Base-by-base conservation (phyloP, 2,113 vertebrate species). In the Ammodytes marinus region DNA sequence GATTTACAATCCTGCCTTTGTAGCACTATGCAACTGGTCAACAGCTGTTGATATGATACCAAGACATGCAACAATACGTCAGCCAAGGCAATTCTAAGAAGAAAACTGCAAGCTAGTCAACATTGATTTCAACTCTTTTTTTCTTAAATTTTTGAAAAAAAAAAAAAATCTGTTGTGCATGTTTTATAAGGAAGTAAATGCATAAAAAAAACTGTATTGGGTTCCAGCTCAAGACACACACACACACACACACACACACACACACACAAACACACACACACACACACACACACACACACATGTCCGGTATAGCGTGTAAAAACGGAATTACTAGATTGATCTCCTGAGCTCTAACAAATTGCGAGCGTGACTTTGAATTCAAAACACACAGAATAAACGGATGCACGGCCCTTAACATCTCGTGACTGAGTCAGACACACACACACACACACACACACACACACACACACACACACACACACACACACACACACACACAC, bases 321-420 rank as follows among this genome's bases (percentile, higher is more conserved):
- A 65, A 45, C 1, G 19, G 4, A n/a, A 40, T 46, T 12, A 10
- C 42, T 49, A 11, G 43, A 70, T 50, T 54, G 60, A 70, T 47
- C 64, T 6, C 50, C 61, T 27, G 15, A 69, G 54, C 63, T 65
- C 19, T 60, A 40, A 27, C 27, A 27, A 61, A 70, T 57, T 63
- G 37, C 55, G 42, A 80, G 76, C 57, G 74, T 50, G 57, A 53
- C 61, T 50, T 78, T 47, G 17, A 75, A 71, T 81, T 75, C 12
- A 79, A 73, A 85, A 83, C 66, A 70, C 60, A 78, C 19, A 80
- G 52, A 80, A 27, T 27, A 27, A 78, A 2, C 69, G 43, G 54
- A 27, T 71, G 27, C 14, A 57, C 3, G 50, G 70, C 65, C 6
- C 57, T 68, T 27, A 54, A 40, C 81, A 87, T 81, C 70, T 80